phyloP scores from a whole-genome alignment of 2,888 invertebrate genomes.

The Vesta saturnalis region DNA sequence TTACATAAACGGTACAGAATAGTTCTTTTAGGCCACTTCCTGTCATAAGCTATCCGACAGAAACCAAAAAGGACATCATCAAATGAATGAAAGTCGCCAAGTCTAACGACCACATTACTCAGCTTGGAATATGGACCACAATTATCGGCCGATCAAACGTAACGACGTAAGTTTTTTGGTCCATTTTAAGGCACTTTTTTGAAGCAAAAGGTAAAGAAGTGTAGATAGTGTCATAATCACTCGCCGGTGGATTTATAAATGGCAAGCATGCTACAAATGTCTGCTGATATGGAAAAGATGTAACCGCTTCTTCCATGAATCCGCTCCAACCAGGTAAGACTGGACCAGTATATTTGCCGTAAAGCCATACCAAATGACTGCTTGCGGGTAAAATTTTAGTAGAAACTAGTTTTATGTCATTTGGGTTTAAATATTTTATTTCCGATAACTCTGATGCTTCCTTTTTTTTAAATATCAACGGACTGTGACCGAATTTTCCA shows the following conservation, averaged over 20 bases:
- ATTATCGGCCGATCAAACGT: not conserved
- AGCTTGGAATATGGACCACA: too few species aligned
- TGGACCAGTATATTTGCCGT: not conserved
- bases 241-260: not conserved
- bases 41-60: too few species aligned
- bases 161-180: not conserved
- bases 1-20: too few species aligned
- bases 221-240: not conserved
- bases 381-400: too few species aligned
- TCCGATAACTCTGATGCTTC: not conserved
- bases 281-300: not conserved
- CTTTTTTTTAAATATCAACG: not conserved
- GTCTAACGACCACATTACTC: too few species aligned
- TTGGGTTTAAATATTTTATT: not conserved
- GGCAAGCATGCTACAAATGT: not conserved
- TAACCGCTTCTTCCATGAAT: not conserved
- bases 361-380: not conserved
- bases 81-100: too few species aligned
- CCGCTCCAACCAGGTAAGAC: not conserved
- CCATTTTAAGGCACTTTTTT: not conserved
- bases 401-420: too few species aligned
- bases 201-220: not conserved
- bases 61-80: too few species aligned
- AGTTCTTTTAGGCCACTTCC: too few species aligned
- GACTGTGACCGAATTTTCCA: not conserved